Conservation (phyloP, 2,888 invertebrate genomes). For the Endotricha flammealis region DNA sequence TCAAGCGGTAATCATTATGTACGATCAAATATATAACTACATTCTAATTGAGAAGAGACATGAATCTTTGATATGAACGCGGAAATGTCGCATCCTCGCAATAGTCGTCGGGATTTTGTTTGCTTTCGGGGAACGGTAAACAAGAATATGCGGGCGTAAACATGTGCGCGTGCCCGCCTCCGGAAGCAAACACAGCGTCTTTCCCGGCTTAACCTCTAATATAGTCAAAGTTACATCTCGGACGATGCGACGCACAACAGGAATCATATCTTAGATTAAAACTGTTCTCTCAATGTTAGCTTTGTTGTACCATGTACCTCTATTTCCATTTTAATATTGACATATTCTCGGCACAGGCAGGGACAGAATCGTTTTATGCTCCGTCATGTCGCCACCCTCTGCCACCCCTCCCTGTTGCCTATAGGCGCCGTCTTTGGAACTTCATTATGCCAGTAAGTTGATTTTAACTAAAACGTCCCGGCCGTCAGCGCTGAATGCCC, state of each 20-base stretch:
- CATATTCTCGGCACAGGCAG: slow-evolving; percentile 18
- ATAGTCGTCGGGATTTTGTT: slow-evolving; percentile 31
- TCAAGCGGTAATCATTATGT: no score
- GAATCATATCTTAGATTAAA: slow-evolving; percentile 14
- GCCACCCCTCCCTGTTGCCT: slow-evolving; percentile 21
- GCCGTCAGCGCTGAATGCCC: slow-evolving; percentile 16
- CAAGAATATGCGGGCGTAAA: slow-evolving; percentile 45
- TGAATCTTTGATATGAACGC: slow-evolving; percentile 26
- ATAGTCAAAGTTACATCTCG: slow-evolving; percentile 16
- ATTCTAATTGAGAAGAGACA: slow-evolving; percentile 12
- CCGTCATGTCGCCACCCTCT: slow-evolving; percentile 25
- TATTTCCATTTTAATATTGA: slow-evolving; percentile 15
- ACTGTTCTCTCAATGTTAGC: slow-evolving; percentile 12
- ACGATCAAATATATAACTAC: no score
- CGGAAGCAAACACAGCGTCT: slow-evolving; percentile 32
- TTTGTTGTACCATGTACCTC: slow-evolving; percentile 7
- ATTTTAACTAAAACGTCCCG: slow-evolving; percentile 26
- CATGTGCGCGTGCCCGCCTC: slow-evolving; percentile 27
- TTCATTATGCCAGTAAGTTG: slow-evolving; percentile 35
- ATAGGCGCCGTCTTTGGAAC: slow-evolving; percentile 29
- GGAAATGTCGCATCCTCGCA: slow-evolving; percentile 26
- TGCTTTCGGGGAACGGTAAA: slow-evolving; percentile 42
- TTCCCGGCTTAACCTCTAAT: slow-evolving; percentile 22
- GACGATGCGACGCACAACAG: slow-evolving; percentile 2
- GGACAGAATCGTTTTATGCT: slow-evolving; percentile 26